These are phyloP conservation scores for Gobio gobio DNA, from an alignment of 2,113 vertebrate genomes.

Conservation along the genomic window DNA sequence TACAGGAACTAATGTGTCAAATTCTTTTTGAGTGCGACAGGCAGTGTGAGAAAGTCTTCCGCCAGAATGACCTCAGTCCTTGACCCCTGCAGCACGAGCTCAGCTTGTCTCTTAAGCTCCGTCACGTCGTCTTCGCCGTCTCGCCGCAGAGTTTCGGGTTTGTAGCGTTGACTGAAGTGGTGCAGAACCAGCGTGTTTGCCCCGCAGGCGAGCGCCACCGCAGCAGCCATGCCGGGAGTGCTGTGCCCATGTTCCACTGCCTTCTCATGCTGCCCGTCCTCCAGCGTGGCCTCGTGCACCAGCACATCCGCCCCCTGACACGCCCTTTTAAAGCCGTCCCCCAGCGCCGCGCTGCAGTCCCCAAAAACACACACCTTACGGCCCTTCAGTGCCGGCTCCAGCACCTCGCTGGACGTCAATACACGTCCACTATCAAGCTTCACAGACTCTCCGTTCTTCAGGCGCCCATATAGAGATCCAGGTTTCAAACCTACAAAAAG, in stretches of 20 bases:
- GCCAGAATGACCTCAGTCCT: constrained; percentile 81
- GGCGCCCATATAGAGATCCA: constrained; percentile 84
- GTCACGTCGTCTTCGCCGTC: constrained; percentile 67
- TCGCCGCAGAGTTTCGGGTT: constrained; percentile 76
- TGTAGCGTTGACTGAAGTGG: constrained; percentile 94
- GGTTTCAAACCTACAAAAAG: constrained; percentile 81
- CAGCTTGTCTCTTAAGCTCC: constrained; percentile 81
- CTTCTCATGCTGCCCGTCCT: constrained; percentile 82
- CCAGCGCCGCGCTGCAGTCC: constrained; percentile 83
- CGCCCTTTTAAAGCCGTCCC: constrained; percentile 67
- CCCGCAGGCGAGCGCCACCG: constrained; percentile 76
- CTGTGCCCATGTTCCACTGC: constrained; percentile 88
- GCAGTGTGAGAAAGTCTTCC: constrained; percentile 87
- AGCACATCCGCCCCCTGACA: constrained; percentile 83
- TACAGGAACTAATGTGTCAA: not conserved
- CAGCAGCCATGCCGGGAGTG: constrained; percentile 84
- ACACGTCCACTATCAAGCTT: constrained; percentile 77
- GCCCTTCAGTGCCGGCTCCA: constrained; percentile 80
- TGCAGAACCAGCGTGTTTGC: constrained; percentile 79
- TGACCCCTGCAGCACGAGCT: constrained; percentile 67
- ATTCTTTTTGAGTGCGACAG: constrained; percentile 75
- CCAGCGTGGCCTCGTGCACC: constrained; percentile 91
- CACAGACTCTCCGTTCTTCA: constrained; percentile 82
- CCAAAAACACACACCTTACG: constrained; percentile 90
- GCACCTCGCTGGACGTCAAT: constrained; percentile 77